Percentiles rank a stretch among this genome's conserved stretches.
phyloP scores from a whole-genome alignment of 1,140 invertebrate genomes.

The Dendroctonus valens region DNA sequence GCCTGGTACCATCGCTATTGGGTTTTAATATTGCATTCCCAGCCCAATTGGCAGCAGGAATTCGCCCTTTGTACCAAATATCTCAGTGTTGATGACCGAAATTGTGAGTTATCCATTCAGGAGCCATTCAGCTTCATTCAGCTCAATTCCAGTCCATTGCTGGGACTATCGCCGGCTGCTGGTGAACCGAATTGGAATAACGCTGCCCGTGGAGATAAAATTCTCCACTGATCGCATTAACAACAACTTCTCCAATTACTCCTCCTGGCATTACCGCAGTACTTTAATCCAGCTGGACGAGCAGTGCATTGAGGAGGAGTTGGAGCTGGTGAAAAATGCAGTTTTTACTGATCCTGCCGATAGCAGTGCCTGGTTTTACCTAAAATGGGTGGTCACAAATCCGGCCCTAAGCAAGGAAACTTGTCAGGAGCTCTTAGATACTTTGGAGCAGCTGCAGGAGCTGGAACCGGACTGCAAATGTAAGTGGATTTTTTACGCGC shows the following conservation, averaged over 20 bases:
- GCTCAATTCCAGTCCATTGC: slow-evolving; percentile 72
- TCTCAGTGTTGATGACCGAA: slow-evolving; percentile 89
- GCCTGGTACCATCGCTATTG: slow-evolving; percentile 93
- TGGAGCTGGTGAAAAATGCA: slow-evolving; percentile 88
- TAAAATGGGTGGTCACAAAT: slow-evolving; percentile 84
- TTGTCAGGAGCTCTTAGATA: slow-evolving; percentile 66
- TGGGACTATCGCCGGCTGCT: slow-evolving; percentile 90
- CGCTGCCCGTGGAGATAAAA: slow-evolving; percentile 72
- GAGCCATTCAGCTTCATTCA: neutral
- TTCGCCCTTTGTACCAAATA: slow-evolving; percentile 81
- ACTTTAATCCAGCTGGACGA: slow-evolving; percentile 75
- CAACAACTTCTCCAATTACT: slow-evolving; percentile 97
- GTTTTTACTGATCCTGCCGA: slow-evolving; percentile 96
- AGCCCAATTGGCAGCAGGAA: slow-evolving; percentile 83
- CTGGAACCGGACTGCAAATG: slow-evolving; percentile 82
- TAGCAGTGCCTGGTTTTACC: slow-evolving; percentile 97
- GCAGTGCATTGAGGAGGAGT: slow-evolving; percentile 62
- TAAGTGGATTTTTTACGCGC: slow-evolving; percentile 44
- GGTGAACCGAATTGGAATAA: slow-evolving; percentile 62
- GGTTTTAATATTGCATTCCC: slow-evolving; percentile 72
- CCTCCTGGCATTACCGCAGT: slow-evolving; percentile 97
- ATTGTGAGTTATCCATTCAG: slow-evolving; percentile 70
- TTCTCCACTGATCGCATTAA: slow-evolving; percentile 82
- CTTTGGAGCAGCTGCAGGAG: slow-evolving; percentile 71
- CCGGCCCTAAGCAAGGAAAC: slow-evolving; percentile 45